phyloP scores from a whole-genome alignment of 2,797 vertebrate species.

The Mastacembelus armatus region DNA sequence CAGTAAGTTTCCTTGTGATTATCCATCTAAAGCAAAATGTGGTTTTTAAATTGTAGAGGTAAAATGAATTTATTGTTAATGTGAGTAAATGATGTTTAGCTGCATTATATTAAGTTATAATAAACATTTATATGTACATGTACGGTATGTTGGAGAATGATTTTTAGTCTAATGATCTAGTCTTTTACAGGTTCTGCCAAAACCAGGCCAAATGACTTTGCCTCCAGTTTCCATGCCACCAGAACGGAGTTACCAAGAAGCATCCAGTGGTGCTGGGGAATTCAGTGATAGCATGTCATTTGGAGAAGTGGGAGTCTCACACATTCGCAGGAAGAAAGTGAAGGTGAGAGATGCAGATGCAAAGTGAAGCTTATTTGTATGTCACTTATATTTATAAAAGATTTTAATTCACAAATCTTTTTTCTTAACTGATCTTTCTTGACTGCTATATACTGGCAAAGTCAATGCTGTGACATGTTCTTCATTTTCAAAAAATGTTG shows the following conservation, averaged over 20 bases:
- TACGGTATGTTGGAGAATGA: neutral
- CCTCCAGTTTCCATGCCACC: slow-evolving; percentile 19
- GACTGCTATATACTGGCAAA: neutral
- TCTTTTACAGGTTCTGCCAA: slow-evolving; percentile 75
- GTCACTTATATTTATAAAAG: too few relatives aligned
- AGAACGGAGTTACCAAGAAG: slow-evolving; percentile 81
- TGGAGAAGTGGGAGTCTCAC: slow-evolving; percentile 70
- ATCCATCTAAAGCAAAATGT: neutral
- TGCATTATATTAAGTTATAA: too few relatives aligned
- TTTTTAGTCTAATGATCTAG: neutral
- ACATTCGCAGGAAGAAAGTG: slow-evolving; percentile 80
- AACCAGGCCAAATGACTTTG: slow-evolving; percentile 55
- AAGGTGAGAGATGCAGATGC: slow-evolving; percentile 85
- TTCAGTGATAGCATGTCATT: slow-evolving; percentile 89
- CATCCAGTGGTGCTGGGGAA: slow-evolving; percentile 89
- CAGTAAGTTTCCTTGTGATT: slow-evolving; percentile 82
- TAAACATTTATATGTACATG: neutral
- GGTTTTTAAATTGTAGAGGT: neutral
- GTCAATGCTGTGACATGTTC: neutral
- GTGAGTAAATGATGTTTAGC: too few relatives aligned
- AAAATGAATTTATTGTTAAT: neutral
- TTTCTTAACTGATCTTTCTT: neutral
- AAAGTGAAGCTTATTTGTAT: too few relatives aligned
- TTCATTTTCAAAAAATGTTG: neutral
- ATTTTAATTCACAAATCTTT: neutral